phyloP scores from a whole-genome alignment of 2,113 vertebrate genomes.

The Dicrurus megarhynchus region DNA sequence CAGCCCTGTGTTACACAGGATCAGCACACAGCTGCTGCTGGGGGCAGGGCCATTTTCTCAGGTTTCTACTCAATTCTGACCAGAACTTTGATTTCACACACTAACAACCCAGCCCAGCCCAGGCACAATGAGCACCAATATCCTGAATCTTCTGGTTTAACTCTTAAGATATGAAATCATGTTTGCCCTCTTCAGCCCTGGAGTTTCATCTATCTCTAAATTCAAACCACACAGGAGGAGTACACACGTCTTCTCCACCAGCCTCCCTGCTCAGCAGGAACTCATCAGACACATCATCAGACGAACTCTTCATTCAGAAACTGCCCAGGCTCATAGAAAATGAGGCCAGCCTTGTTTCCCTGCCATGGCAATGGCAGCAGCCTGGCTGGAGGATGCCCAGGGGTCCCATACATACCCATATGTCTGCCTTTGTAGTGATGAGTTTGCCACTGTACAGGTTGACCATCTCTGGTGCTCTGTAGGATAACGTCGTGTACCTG shows the following conservation, averaged over 20 bases:
- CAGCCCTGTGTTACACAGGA: not conserved
- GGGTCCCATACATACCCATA: slow-evolving; percentile 83
- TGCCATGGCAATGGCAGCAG: not conserved
- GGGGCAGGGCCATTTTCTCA: not conserved
- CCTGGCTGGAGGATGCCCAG: not conserved
- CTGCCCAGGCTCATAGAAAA: not conserved
- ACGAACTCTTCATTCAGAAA: not conserved
- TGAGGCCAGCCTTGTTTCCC: not conserved
- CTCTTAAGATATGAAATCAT: not conserved
- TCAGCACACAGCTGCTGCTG: not conserved
- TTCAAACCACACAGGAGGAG: not conserved
- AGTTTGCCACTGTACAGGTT: slow-evolving; percentile 93
- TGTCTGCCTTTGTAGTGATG: slow-evolving; percentile 97
- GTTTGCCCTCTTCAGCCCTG: not conserved
- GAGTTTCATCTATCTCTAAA: not conserved
- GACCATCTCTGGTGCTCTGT: slow-evolving; percentile 97
- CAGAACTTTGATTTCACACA: not conserved
- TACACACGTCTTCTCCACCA: fast-evolving
- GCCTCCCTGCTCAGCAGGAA: not conserved
- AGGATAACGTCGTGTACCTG: slow-evolving; percentile 98
- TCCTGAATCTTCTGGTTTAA: not conserved
- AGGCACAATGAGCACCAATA: not conserved
- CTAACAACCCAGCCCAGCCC: not conserved
- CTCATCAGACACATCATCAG: not conserved
- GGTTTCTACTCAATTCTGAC: not conserved